Conservation (phyloP, 2,888 invertebrate species). For the Meta bourneti region DNA sequence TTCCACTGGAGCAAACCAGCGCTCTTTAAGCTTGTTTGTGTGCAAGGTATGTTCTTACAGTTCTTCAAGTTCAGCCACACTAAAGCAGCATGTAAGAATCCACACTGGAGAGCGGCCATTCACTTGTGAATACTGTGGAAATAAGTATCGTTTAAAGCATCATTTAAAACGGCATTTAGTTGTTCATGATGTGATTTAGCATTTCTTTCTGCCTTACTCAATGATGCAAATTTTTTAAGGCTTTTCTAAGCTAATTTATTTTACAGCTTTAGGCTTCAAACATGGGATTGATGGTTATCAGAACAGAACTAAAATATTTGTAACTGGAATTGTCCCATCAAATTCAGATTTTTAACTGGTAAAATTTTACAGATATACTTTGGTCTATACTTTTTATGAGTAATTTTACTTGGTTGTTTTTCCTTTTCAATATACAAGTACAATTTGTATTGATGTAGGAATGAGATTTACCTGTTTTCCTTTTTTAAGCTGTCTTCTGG, state of each 20-base stretch:
- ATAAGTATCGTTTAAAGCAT: slow-evolving; percentile 36
- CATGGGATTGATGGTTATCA: too few relatives aligned
- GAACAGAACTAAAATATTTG: too few relatives aligned
- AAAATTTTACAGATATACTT: too few relatives aligned
- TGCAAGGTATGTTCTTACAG: slow-evolving; percentile 37
- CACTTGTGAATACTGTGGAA: slow-evolving; percentile 31
- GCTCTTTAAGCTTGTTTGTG: slow-evolving; percentile 18
- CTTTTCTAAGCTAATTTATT: neutral
- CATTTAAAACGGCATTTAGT: slow-evolving; percentile 44
- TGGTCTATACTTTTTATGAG: too few relatives aligned
- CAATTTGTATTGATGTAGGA: neutral
- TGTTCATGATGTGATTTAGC: neutral
- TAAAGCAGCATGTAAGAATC: slow-evolving; percentile 30
- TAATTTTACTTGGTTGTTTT: neutral
- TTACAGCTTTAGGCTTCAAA: too few relatives aligned
- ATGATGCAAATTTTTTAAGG: neutral
- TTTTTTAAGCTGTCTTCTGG: too few relatives aligned
- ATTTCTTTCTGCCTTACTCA: neutral
- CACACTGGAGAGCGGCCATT: slow-evolving; percentile 46
- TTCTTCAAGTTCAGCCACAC: slow-evolving; percentile 24
- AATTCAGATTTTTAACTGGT: too few relatives aligned
- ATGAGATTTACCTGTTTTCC: neutral
- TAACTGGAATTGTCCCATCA: too few relatives aligned
- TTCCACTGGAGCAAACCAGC: neutral
- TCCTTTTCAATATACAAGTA: neutral